Evolutionary conservation across 2,888 invertebrate species (phyloP).

Genomic region (Melanostoma scalare): DNA sequence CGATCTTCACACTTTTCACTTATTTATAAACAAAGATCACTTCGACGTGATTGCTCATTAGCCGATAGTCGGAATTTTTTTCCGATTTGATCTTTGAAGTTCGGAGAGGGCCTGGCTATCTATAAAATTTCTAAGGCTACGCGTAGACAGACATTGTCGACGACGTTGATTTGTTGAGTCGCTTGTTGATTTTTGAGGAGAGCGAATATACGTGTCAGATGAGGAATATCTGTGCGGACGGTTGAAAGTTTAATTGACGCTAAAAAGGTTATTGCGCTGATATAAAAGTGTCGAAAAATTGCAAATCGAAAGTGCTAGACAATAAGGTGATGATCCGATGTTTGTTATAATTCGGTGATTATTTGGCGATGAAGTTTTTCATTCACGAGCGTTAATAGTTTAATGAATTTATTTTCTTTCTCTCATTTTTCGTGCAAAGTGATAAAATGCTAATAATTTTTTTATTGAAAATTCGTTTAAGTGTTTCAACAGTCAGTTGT

Average conservation of each 20-base stretch:
- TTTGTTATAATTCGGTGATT: conserved; percentile 70
- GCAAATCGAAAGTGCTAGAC: conserved; percentile 76
- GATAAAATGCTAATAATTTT: conserved; percentile 21
- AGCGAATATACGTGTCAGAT: conserved; percentile 77
- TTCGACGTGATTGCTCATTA: conserved; percentile 67
- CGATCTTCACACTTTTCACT: conserved; percentile 56
- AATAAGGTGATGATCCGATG: conserved; percentile 76
- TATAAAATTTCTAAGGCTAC: conserved; percentile 68
- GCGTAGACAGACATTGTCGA: conserved; percentile 70
- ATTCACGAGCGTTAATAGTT: conserved; percentile 54
- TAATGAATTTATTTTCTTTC: background rate
- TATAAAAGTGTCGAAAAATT: conserved; percentile 77
- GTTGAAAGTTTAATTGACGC: conserved; percentile 81
- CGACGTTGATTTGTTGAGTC: conserved; percentile 70
- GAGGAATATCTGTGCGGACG: conserved; percentile 77
- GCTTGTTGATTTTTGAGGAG: conserved; percentile 73
- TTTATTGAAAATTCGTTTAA: conserved; percentile 37
- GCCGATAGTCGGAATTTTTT: conserved; percentile 55
- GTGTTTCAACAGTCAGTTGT: conserved; percentile 33
- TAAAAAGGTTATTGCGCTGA: conserved; percentile 77
- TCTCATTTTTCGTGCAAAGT: background rate
- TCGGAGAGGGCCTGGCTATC: conserved; percentile 62
- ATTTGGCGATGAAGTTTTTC: conserved; percentile 63
- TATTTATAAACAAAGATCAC: conserved; percentile 72
- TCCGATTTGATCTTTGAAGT: conserved; percentile 59